Evolutionary conservation across 1,140 invertebrate species (phyloP).

Genomic region (Sitobion miscanthi): DNA sequence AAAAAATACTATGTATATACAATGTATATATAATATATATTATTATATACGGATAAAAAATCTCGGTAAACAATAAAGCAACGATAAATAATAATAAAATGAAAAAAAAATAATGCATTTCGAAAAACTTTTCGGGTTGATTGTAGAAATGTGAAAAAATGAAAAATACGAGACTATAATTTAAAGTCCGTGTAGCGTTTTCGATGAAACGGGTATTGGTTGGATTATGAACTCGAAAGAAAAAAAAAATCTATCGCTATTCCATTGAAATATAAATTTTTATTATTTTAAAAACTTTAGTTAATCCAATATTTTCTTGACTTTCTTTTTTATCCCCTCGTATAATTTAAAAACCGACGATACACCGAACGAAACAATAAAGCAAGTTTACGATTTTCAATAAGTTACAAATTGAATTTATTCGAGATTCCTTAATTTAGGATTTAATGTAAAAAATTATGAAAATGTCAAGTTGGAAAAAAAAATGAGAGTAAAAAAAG

Average conservation of each 20-base stretch:
- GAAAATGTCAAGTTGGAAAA: background rate
- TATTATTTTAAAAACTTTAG: slow-evolving; percentile 33
- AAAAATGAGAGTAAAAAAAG: slow-evolving; percentile 1
- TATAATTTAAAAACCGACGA: slow-evolving; percentile 22
- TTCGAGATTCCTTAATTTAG: slow-evolving; percentile 8
- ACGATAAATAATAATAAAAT: slow-evolving; percentile 26
- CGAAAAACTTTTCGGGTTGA: slow-evolving; percentile 20
- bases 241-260: slow-evolving; percentile 6
- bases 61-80: slow-evolving; percentile 16
- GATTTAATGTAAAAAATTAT: slow-evolving; percentile 5
- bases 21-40: background rate
- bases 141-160: slow-evolving; percentile 19
- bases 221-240: slow-evolving; percentile 8
- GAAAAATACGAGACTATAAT: background rate
- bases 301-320: slow-evolving; percentile 32
- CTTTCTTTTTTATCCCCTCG: slow-evolving; percentile 10
- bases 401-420: slow-evolving; percentile 37
- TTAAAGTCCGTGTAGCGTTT: slow-evolving; percentile 13
- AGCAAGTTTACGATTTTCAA: background rate
- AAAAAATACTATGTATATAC: background rate
- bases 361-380: slow-evolving; percentile 4
- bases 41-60: slow-evolving; percentile 12
- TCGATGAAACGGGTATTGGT: background rate
- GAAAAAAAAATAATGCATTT: slow-evolving; percentile 22
- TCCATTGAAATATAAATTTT: slow-evolving; percentile 26